Evolutionary conservation across 2,113 vertebrate genomes (phyloP).

Genomic region (Puffinus mauretanicus): DNA sequence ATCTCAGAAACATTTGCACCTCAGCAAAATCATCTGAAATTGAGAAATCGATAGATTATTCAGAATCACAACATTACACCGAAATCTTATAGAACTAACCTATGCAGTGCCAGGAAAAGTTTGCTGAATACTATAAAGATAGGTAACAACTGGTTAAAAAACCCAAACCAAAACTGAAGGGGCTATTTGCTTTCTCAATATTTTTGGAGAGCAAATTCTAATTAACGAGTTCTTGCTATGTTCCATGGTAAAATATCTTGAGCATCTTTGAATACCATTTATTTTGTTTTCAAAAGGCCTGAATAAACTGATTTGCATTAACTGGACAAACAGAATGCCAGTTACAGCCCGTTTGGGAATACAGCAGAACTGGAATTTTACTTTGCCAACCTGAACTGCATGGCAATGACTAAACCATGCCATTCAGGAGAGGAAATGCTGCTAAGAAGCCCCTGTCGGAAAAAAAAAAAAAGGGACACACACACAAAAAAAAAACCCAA

Average conservation of each 20-base stretch:
- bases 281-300: not conserved
- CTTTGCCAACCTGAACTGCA: not conserved
- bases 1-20: not conserved
- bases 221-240: not conserved
- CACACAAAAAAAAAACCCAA: not conserved
- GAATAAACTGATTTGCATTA: slow-evolving; percentile 24
- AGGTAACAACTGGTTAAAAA: not conserved
- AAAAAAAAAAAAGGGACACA: not conserved
- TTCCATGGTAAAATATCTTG: not conserved
- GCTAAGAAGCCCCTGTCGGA: not conserved
- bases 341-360: not conserved
- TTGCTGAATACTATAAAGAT: not conserved
- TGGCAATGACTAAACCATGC: not conserved
- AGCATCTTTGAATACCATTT: not conserved
- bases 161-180: not conserved
- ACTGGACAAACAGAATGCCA: not conserved
- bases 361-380: not conserved
- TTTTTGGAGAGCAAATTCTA: not conserved
- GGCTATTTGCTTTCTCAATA: not conserved
- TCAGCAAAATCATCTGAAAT: not conserved
- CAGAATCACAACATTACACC: not conserved
- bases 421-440: not conserved
- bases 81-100: not conserved
- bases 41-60: not conserved
- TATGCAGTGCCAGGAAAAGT: not conserved